Evolutionary conservation across 2,888 invertebrate genomes (phyloP).

Genomic region (Temnothorax unifasciatus): DNA sequence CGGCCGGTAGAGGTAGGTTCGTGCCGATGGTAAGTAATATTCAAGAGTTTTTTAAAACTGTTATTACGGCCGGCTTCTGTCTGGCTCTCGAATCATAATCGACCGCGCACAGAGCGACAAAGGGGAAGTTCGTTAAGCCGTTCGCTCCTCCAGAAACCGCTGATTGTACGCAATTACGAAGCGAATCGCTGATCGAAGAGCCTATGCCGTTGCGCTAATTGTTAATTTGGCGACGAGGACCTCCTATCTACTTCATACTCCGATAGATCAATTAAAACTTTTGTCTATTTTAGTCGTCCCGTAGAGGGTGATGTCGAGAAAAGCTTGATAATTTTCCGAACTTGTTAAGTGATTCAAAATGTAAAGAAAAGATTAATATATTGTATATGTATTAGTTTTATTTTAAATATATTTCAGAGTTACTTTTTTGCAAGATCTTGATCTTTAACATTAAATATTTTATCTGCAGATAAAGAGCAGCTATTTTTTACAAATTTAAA

Average conservation of each 20-base stretch:
- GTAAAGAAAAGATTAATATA: neutral
- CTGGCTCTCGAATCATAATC: conserved; percentile 59
- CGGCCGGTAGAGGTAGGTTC: conserved; percentile 54
- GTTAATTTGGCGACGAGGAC: conserved; percentile 51
- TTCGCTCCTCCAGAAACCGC: conserved; percentile 65
- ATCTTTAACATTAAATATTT: neutral
- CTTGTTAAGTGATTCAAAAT: neutral
- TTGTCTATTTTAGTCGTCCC: conserved; percentile 40
- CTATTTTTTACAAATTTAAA: neutral
- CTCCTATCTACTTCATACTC: conserved; percentile 2
- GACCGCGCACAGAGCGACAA: conserved; percentile 66
- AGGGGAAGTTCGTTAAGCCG: conserved; percentile 72
- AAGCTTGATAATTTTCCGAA: conserved; percentile 2
- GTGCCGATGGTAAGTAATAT: conserved; percentile 55
- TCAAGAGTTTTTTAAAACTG: conserved; percentile 75
- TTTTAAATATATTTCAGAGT: neutral
- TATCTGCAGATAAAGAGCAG: neutral
- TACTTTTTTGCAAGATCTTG: neutral
- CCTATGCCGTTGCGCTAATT: conserved; percentile 36
- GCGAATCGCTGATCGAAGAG: conserved; percentile 38
- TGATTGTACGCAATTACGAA: conserved; percentile 73
- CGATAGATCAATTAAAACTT: conserved; percentile 53
- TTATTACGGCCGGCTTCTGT: conserved; percentile 62
- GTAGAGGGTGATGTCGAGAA: neutral
- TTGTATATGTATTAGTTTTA: neutral